A percentile compares a stretch with the other conserved stretches of the same genome.
Conservation (phyloP, 2,113 vertebrate genomes). For the Rynchops niger region DNA sequence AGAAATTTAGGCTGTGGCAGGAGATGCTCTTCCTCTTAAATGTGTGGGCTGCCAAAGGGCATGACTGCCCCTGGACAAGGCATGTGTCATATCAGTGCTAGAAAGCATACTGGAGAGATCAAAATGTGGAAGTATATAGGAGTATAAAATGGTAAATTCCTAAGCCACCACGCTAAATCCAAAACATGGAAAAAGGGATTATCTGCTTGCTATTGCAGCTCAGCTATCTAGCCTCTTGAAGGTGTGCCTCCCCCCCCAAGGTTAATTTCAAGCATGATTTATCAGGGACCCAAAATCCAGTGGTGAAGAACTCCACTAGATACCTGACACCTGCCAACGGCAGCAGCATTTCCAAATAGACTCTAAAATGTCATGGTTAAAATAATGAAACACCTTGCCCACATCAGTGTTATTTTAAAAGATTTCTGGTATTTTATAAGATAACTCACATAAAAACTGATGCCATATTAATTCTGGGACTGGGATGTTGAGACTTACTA, state of each 20-base stretch:
- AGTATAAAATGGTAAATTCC: neutral
- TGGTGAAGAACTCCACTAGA: neutral
- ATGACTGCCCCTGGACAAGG: neutral
- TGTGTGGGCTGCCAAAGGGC: neutral
- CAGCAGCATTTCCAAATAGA: neutral
- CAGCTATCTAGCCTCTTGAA: neutral
- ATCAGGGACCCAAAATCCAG: neutral
- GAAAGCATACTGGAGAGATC: neutral
- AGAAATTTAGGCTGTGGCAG: neutral
- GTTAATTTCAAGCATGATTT: constrained; percentile 4
- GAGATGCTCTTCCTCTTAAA: neutral
- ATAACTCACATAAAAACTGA: neutral
- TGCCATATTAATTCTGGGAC: neutral
- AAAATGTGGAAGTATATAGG: neutral
- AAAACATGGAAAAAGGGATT: neutral
- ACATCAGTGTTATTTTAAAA: neutral
- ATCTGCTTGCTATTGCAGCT: neutral
- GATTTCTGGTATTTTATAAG: neutral
- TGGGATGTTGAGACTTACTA: neutral
- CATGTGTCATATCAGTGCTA: fast-evolving
- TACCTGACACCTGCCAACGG: neutral
- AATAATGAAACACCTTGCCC: neutral
- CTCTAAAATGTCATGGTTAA: neutral
- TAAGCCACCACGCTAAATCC: neutral
- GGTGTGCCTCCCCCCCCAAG: neutral